Conservation (phyloP, 2,113 vertebrate genomes). For the Diphyllodes magnificus region DNA sequence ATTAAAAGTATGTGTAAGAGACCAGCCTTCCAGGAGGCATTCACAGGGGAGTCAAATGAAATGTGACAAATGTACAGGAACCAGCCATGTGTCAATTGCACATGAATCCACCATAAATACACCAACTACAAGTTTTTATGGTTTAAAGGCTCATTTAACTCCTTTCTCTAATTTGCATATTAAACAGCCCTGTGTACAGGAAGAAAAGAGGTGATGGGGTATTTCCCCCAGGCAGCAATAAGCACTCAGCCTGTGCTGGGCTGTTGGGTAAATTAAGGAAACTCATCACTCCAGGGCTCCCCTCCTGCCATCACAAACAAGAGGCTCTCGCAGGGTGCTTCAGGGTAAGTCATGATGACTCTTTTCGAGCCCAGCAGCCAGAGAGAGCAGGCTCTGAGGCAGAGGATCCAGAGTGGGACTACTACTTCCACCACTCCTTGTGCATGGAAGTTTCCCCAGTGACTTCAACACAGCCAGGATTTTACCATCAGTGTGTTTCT, state of each 20-base stretch:
- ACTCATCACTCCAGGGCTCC: neutral
- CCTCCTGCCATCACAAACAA: neutral
- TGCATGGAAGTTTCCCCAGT: neutral
- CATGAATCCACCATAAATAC: neutral
- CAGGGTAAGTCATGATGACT: neutral
- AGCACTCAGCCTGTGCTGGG: neutral
- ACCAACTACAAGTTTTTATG: neutral
- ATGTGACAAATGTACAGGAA: constrained; percentile 10
- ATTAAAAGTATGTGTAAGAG: neutral
- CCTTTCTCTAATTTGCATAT: neutral
- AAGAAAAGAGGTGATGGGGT: neutral
- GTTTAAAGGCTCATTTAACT: constrained; percentile 15
- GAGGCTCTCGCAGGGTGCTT: neutral
- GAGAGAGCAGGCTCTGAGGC: neutral
- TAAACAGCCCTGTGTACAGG: neutral
- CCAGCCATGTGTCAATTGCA: neutral
- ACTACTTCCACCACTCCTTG: neutral
- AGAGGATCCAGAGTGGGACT: neutral
- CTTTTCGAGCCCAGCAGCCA: neutral
- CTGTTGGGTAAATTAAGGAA: neutral
- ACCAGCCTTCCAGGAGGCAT: neutral
- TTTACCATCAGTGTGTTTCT: neutral
- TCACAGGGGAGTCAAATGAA: neutral
- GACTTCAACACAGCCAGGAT: neutral
- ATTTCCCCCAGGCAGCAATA: neutral